These are phyloP conservation scores for chimpanzee (Pan troglodytes) DNA, from an alignment of 2,113 vertebrate genomes.

Conservation along the genomic window DNA sequence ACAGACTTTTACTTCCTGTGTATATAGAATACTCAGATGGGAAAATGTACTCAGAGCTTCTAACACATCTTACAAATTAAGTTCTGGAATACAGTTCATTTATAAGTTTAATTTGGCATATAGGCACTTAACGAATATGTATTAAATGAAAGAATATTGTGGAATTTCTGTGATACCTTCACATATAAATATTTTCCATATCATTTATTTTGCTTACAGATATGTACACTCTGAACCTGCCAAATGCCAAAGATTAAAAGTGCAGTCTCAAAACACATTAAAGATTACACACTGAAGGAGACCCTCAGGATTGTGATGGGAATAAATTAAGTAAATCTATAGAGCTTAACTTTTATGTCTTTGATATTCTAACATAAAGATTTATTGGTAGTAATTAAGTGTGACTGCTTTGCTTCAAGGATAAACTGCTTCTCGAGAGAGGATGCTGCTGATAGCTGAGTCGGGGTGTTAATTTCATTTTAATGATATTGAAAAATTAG, in stretches of 20 bases:
- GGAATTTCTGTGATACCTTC: conserved; percentile 21
- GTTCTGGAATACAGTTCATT: neutral
- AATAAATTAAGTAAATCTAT: conserved; percentile 69
- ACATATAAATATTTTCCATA: conserved; percentile 50
- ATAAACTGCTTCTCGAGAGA: conserved; percentile 58
- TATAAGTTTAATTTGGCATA: conserved; percentile 34
- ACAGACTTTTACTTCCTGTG: neutral
- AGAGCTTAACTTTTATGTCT: conserved; percentile 61
- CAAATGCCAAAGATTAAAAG: conserved; percentile 57
- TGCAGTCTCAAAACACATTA: conserved; percentile 51
- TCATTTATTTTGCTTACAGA: conserved; percentile 64
- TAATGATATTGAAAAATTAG: conserved; percentile 73
- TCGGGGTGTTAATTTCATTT: conserved; percentile 74
- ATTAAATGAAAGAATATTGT: neutral
- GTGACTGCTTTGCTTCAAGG: conserved; percentile 50
- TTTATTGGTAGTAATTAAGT: conserved; percentile 51
- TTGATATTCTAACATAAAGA: conserved; percentile 64
- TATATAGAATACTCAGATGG: neutral
- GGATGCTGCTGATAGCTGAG: neutral
- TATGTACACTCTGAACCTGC: conserved; percentile 33
- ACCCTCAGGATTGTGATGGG: conserved; percentile 5
- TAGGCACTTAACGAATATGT: conserved; percentile 32
- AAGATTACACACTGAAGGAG: conserved; percentile 45
- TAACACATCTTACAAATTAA: neutral
- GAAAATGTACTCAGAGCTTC: neutral